A percentile compares a stretch with the other conserved stretches of the same genome.
These are phyloP conservation scores for Irena cyanogastra DNA, from an alignment of 2,113 vertebrate species.

Conservation along the genomic window DNA sequence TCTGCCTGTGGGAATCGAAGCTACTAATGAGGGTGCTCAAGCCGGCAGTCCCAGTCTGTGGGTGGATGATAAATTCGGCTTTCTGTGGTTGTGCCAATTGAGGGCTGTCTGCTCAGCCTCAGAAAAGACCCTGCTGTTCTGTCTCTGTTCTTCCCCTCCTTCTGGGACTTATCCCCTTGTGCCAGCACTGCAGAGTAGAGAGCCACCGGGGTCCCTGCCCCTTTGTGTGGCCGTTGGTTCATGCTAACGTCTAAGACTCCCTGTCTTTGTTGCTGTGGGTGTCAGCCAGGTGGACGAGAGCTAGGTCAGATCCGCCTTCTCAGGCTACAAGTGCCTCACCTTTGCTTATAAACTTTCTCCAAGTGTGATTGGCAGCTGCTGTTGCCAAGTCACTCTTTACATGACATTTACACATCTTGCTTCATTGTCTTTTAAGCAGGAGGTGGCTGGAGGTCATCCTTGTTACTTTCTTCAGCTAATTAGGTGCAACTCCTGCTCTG, in stretches of 20 bases:
- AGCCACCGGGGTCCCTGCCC: neutral
- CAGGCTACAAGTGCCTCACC: neutral
- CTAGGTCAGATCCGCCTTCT: neutral
- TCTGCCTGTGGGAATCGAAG: neutral
- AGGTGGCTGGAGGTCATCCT: neutral
- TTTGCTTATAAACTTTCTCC: neutral
- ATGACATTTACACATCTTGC: neutral
- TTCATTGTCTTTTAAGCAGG: neutral
- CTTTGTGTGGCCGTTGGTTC: neutral
- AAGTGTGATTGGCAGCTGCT: neutral
- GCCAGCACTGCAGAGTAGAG: neutral
- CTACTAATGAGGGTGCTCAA: neutral
- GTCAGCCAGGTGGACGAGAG: neutral
- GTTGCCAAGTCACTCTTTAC: neutral
- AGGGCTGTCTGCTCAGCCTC: neutral
- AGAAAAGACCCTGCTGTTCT: neutral
- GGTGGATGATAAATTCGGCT: neutral
- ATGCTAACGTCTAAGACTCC: neutral
- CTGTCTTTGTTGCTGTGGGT: neutral
- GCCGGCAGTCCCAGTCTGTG: accelerated
- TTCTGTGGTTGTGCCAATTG: neutral
- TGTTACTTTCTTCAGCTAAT: neutral
- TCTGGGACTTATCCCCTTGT: neutral
- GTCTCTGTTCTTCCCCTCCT: neutral
- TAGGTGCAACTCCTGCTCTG: neutral